Conservation (phyloP, 2,113 vertebrate genomes). For the Tupaia tana region DNA sequence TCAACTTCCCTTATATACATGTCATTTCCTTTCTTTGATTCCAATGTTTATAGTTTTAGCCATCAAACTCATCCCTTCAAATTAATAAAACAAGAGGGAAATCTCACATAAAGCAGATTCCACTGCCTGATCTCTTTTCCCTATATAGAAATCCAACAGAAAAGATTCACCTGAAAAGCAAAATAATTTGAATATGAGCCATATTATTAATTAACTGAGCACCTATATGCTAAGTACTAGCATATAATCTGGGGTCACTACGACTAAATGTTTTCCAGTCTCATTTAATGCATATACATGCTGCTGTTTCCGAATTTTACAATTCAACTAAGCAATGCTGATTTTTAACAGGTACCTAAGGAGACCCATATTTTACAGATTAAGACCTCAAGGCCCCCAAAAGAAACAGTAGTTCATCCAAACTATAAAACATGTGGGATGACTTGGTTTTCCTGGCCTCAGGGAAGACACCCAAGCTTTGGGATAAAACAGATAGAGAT, state of each 20-base stretch:
- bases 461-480: constrained; percentile 44
- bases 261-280: background rate
- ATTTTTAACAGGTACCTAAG: constrained; percentile 6
- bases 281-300: background rate
- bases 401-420: constrained; percentile 26
- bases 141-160: background rate
- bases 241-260: background rate
- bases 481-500: constrained; percentile 60
- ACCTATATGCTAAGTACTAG: background rate
- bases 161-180: constrained; percentile 60
- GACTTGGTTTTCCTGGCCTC: constrained; percentile 57
- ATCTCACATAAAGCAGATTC: constrained; percentile 26
- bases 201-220: constrained; percentile 50
- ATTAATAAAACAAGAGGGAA: constrained; percentile 44
- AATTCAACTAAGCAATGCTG: constrained; percentile 13
- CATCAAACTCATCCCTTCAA: background rate
- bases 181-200: constrained; percentile 24
- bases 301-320: constrained; percentile 40
- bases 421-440: constrained; percentile 23
- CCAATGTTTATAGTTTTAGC: constrained; percentile 10
- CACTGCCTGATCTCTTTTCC: constrained; percentile 49
- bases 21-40: background rate
- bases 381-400: background rate
- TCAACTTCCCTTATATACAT: background rate
- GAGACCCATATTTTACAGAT: constrained; percentile 21